Evolutionary conservation across 2,888 invertebrate genomes (phyloP).

Genomic region (Troilus luridus): DNA sequence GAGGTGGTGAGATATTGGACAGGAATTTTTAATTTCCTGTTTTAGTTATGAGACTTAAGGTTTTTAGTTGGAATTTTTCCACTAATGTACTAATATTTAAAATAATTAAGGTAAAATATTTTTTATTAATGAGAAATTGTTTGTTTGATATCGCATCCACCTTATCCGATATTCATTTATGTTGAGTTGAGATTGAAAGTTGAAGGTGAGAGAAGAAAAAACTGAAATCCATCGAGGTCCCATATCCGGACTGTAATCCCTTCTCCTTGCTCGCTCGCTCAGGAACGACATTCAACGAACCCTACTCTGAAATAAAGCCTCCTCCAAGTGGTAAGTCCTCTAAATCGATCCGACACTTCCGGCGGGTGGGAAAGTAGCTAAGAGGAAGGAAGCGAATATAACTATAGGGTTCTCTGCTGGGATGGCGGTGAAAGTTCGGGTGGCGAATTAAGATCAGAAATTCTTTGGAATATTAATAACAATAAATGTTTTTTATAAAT

Average conservation of each 20-base stretch:
- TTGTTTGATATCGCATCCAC: background rate
- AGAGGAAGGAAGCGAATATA: background rate
- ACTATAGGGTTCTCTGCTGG: background rate
- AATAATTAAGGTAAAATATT: no score
- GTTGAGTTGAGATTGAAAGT: background rate
- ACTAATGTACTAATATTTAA: no score
- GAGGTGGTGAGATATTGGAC: no score
- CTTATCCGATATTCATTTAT: background rate
- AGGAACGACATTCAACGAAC: constrained; percentile 8
- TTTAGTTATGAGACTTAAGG: no score
- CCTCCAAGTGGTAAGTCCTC: background rate
- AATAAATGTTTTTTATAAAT: no score
- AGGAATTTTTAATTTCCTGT: no score
- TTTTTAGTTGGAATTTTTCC: no score
- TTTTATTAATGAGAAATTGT: background rate
- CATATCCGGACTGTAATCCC: constrained; percentile 15
- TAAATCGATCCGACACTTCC: background rate
- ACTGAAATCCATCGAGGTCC: background rate
- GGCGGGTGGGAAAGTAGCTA: background rate
- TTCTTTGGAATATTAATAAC: no score
- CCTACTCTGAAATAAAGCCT: background rate
- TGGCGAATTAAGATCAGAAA: no score
- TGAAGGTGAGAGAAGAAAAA: background rate
- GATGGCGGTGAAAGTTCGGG: no score
- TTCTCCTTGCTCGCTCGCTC: background rate